Base-by-base conservation (phyloP, 2,888 invertebrate species). In the Plagiodera versicolora region DNA sequence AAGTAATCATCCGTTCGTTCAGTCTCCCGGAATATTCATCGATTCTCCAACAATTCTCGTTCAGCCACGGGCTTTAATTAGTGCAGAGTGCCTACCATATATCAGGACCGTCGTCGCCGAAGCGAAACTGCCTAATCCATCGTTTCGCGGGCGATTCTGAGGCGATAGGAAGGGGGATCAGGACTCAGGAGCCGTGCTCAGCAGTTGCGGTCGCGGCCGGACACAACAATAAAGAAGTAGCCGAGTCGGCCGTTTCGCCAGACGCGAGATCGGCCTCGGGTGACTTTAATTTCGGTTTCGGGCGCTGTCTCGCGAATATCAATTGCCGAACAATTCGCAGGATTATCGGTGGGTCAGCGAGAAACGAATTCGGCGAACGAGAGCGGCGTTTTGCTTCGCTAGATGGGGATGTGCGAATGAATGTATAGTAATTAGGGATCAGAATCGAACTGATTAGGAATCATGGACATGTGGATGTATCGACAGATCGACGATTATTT, bases 191-290 rank as follows among this genome's bases (percentile, higher is more conserved):
- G 39, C 14, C 39, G 39, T 14, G 39, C 39, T 75, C 74, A 74
- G 75, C 74, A 74, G 70, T 73, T 74, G 74, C 67, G 75, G 75
- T 74, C 71, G 70, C 69, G 74, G 74, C 73, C 74, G 70, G 75
- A 74, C 61, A 74, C 70, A 71, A 74, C 74, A 74, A 74, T 74
- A 75, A 75, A 75, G 75, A 75, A 75, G 72, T 69, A 71, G 73
- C 71, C 74, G 70, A 71, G 73, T 70, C 72, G 71, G 74, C 69
- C 72, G 69, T 73, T 74, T 67, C 64, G 65, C 74, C 74, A 74
- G 74, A 75, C 14, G 73, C 75, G 73, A 77, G 65, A 67, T 64
- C 67, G 59, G 56, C 61, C 67, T 61, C 62, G 66, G 63, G 67
- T 63, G 69, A 72, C 72, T 74, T 72, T 70, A 62, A 63, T 63